phyloP scores from a whole-genome alignment of 1,140 invertebrate genomes.

The Temnothorax longispinosus region DNA sequence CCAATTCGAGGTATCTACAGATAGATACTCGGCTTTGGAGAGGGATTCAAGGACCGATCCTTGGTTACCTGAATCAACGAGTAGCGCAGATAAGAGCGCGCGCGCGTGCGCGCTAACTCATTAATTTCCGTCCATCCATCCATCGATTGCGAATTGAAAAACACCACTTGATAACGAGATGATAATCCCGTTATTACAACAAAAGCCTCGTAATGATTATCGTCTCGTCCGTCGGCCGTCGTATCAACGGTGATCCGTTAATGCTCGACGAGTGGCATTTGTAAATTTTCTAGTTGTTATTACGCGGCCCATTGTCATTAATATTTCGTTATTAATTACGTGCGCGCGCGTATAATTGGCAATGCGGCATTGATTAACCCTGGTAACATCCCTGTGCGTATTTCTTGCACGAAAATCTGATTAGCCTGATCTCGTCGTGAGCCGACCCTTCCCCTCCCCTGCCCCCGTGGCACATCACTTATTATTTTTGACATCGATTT shows the following conservation, averaged over 20 bases:
- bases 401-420: constrained; percentile 44
- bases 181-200: constrained; percentile 60
- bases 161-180: constrained; percentile 57
- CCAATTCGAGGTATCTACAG: constrained; percentile 62
- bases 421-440: constrained; percentile 23
- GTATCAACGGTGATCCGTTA: constrained; percentile 62
- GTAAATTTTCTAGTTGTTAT: constrained; percentile 58
- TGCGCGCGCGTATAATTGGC: constrained; percentile 49
- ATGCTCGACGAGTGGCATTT: constrained; percentile 61
- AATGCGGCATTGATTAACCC: constrained; percentile 2
- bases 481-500: constrained; percentile 68
- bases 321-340: constrained; percentile 70
- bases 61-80: constrained; percentile 59
- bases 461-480: constrained; percentile 8
- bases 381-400: constrained; percentile 20
- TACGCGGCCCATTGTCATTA: constrained; percentile 53
- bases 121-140: constrained; percentile 32
- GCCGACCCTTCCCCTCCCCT: too few species aligned
- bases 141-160: constrained; percentile 56
- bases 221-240: constrained; percentile 31
- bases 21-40: constrained; percentile 20
- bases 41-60: constrained; percentile 32
- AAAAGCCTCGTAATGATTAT: constrained; percentile 63
- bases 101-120: constrained; percentile 33
- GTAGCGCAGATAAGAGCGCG: constrained; percentile 48